These are phyloP conservation scores for Synanthedon tipuliformis DNA, from an alignment of 2,888 invertebrate species.

Conservation along the genomic window DNA sequence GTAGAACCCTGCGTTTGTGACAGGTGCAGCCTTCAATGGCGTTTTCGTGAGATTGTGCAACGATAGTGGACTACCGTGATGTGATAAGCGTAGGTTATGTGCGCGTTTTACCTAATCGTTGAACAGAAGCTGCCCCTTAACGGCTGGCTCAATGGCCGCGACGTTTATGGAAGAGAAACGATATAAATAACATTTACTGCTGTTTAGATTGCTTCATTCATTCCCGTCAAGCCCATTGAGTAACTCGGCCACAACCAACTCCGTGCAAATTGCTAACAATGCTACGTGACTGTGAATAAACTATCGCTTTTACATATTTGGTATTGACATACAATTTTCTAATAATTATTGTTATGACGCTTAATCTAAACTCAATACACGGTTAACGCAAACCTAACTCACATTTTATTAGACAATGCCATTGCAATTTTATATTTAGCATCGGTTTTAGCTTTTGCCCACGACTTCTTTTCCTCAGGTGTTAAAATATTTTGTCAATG, in stretches of 20 bases:
- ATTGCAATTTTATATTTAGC: too few relatives aligned
- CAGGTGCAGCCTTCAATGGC: slow-evolving; percentile 62
- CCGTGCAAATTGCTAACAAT: slow-evolving; percentile 43
- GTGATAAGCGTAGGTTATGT: slow-evolving; percentile 38
- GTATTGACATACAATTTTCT: slow-evolving; percentile 19
- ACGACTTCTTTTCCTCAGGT: too few relatives aligned
- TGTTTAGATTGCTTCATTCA: slow-evolving; percentile 60
- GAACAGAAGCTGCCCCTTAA: slow-evolving; percentile 59
- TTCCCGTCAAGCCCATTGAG: slow-evolving; percentile 51
- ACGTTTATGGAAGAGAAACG: slow-evolving; percentile 55
- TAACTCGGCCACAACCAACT: slow-evolving; percentile 31
- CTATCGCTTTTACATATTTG: background rate
- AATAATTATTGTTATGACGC: slow-evolving; percentile 5
- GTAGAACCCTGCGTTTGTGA: slow-evolving; percentile 48
- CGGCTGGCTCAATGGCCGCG: slow-evolving; percentile 31
- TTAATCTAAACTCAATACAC: too few relatives aligned
- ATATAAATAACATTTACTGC: slow-evolving; percentile 53
- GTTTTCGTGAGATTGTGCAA: slow-evolving; percentile 63
- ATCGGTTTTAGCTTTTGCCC: too few relatives aligned
- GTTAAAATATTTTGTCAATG: too few relatives aligned
- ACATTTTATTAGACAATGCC: too few relatives aligned
- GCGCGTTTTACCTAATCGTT: slow-evolving; percentile 48
- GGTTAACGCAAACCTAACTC: too few relatives aligned
- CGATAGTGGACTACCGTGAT: slow-evolving; percentile 50
- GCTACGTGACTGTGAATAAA: slow-evolving; percentile 31